A percentile compares a stretch with the other conserved stretches of the same genome.
These are phyloP conservation scores for Pristionchus maxplancki DNA, from an alignment of 2,888 invertebrate genomes.

Conservation along the genomic window DNA sequence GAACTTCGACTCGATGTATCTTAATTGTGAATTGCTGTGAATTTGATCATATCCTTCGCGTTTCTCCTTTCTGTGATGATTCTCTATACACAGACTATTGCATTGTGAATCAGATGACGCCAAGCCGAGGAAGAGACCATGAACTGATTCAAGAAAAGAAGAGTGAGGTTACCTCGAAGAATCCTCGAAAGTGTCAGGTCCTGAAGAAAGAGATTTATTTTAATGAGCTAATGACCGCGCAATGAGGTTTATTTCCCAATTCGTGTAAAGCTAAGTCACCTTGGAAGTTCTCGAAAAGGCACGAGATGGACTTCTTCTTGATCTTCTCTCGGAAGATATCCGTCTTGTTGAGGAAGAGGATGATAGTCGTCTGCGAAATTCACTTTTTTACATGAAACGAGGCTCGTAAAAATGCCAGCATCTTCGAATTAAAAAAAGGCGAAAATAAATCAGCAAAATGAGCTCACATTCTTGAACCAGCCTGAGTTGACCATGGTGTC, in stretches of 20 bases:
- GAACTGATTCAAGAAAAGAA: background rate
- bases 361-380: constrained; percentile 5
- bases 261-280: too few relatives aligned
- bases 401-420: background rate
- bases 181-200: background rate
- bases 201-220: background rate
- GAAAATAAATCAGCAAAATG: too few relatives aligned
- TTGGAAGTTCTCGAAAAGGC: background rate
- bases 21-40: background rate
- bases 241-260: too few relatives aligned
- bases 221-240: background rate
- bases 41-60: too few relatives aligned
- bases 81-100: too few relatives aligned
- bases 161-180: background rate
- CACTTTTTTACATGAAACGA: background rate
- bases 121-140: background rate
- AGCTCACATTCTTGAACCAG: background rate
- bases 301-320: background rate
- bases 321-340: constrained; percentile 10
- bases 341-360: constrained; percentile 21
- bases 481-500: background rate
- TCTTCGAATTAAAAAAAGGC: too few relatives aligned
- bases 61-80: too few relatives aligned
- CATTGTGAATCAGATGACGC: too few relatives aligned
- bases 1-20: background rate